These are phyloP conservation scores for Notarius quadriscutis DNA, from an alignment of 2,113 vertebrate genomes.

Conservation along the genomic window DNA sequence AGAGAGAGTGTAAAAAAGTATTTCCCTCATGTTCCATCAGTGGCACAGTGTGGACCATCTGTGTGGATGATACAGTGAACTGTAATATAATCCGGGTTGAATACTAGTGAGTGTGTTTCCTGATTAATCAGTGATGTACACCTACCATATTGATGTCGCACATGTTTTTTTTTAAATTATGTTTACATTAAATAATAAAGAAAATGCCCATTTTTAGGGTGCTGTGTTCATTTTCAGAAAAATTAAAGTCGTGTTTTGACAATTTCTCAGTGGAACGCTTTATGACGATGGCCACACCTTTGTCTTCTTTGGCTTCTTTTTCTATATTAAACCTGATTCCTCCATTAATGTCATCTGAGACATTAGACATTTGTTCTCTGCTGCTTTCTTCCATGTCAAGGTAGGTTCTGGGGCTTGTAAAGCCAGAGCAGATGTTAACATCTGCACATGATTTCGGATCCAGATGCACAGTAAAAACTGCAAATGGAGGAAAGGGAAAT, in stretches of 20 bases:
- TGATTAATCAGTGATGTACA: conserved; percentile 14
- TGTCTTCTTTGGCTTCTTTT: not conserved
- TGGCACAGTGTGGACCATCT: not conserved
- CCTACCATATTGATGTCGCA: not conserved
- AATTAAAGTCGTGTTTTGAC: not conserved
- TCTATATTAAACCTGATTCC: conserved; percentile 67
- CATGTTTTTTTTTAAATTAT: not conserved
- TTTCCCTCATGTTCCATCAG: conserved; percentile 12
- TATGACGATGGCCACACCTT: not conserved
- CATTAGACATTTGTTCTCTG: conserved; percentile 81
- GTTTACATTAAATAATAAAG: not conserved
- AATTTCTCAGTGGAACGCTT: conserved; percentile 4
- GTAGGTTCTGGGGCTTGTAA: conserved; percentile 90
- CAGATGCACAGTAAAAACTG: conserved; percentile 91
- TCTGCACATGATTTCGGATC: conserved; percentile 94
- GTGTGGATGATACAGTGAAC: conserved; percentile 5
- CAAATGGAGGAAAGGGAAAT: conserved; percentile 82
- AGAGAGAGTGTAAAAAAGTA: not conserved
- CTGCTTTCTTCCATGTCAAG: conserved; percentile 53
- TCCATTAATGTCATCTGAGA: conserved; percentile 79
- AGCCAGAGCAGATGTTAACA: conserved; percentile 97
- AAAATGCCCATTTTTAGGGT: not conserved
- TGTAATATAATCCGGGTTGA: not conserved
- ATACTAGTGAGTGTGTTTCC: conserved; percentile 3
- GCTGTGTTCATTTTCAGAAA: not conserved